Evolutionary conservation across 2,888 invertebrate genomes (phyloP), one percentile per base, ranked within the genome.

Genomic region (Metalampra italica): DNA sequence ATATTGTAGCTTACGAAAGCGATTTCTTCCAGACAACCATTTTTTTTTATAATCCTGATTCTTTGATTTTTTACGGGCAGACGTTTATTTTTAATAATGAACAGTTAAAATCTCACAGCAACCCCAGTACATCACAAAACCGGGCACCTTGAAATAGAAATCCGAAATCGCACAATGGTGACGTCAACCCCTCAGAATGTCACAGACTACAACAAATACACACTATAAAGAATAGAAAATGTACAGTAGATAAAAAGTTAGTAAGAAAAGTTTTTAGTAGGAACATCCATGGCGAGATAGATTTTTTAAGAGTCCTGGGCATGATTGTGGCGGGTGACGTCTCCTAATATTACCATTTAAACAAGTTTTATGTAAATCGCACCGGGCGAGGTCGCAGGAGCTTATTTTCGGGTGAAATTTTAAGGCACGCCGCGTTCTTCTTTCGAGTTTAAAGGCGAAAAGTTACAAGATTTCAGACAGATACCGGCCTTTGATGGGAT

Each of bases 291-390:
- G 59, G 57, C 60, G 61, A 62, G 72, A 75, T 70, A 75, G 79
- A 79, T 77, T 75, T 72, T 66, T 59, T 57, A 60, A 72, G 72
- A 71, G 65, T 66, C 66, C 65, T 65, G 64, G 68, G 70, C 68
- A 71, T 70, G 75, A 75, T 72, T 75, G 78, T 68, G 78, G 77
- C 73, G 71, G 79, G 79, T 83, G 87, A 86, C 83, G 78, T 84
- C 82, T 79, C 75, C 83, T 85, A 88, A 88, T 88, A 88, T 88
- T 88, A 88, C 85, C 88, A 88, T 88, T 88, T 88, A 88, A 86
- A 88, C 88, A 88, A 87, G 86, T 88, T 88, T 88, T 88, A 88
- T 88, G 88, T 86, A 86, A 88, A 88, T 88, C 81, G 71, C 66
- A 57, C 51, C 63, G 76, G 5, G 22, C 22, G 22, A 69, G 76